phyloP scores from a whole-genome alignment of 2,797 vertebrate species.

The Apogon hyalosoma region DNA sequence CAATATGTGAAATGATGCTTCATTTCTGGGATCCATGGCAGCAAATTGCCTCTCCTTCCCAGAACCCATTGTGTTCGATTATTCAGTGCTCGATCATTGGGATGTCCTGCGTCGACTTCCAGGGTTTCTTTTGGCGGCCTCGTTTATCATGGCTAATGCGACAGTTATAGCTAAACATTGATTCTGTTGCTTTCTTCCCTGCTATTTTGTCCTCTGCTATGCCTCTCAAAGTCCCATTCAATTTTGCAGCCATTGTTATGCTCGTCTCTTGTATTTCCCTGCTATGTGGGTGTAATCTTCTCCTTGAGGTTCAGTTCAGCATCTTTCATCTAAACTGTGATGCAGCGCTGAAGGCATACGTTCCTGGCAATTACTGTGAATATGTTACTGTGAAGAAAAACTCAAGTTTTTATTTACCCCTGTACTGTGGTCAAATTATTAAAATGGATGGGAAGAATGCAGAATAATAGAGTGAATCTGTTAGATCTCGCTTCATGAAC shows the following conservation, averaged over 20 bases:
- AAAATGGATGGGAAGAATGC: neutral
- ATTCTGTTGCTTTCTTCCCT: slow-evolving; percentile 59
- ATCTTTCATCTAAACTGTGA: slow-evolving; percentile 51
- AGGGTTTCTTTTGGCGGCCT: slow-evolving; percentile 53
- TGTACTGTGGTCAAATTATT: slow-evolving; percentile 38
- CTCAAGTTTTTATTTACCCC: slow-evolving; percentile 36
- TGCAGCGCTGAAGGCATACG: slow-evolving; percentile 15
- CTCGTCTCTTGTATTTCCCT: slow-evolving; percentile 44
- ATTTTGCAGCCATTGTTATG: slow-evolving; percentile 52
- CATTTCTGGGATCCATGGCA: slow-evolving; percentile 65
- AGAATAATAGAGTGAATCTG: neutral
- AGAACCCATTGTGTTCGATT: slow-evolving; percentile 77
- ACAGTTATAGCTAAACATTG: slow-evolving; percentile 74
- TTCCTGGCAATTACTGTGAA: slow-evolving; percentile 36
- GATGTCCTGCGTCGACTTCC: slow-evolving; percentile 62
- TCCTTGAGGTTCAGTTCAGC: slow-evolving; percentile 43
- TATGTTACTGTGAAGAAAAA: slow-evolving; percentile 19
- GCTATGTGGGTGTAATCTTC: slow-evolving; percentile 49
- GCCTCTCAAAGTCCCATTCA: slow-evolving; percentile 56
- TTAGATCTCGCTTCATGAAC: slow-evolving; percentile 13
- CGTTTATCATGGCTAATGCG: slow-evolving; percentile 74
- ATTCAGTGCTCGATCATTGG: slow-evolving; percentile 73
- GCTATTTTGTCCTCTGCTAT: slow-evolving; percentile 51
- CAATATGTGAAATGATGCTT: slow-evolving; percentile 71
- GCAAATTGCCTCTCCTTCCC: slow-evolving; percentile 75